Percentiles rank a stretch among this genome's conserved stretches.
Conservation (phyloP, 1,140 invertebrate genomes). For the Lordiphosa collinella region DNA sequence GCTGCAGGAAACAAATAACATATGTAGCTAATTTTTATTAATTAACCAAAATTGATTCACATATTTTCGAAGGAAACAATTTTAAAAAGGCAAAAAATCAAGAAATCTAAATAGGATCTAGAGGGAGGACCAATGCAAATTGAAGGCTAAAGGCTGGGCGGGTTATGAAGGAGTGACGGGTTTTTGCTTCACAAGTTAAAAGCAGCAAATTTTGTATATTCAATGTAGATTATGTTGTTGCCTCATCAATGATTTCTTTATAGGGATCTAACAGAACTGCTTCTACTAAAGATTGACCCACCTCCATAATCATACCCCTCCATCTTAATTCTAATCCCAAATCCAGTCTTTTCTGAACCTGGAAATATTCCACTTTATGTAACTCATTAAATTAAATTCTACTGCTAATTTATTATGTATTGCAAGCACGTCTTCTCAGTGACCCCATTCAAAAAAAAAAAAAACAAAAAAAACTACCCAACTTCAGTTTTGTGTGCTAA, state of each 20-base stretch:
- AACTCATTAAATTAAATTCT: slow-evolving; percentile 69
- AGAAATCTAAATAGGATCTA: background rate
- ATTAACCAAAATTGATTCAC: slow-evolving; percentile 68
- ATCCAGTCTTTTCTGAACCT: slow-evolving; percentile 52
- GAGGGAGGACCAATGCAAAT: background rate
- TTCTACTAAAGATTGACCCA: slow-evolving; percentile 10
- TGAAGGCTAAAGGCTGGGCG: no score
- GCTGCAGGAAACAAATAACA: slow-evolving; percentile 57
- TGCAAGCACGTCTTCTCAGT: slow-evolving; percentile 46
- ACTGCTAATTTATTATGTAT: slow-evolving; percentile 46
- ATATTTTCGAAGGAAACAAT: slow-evolving; percentile 11
- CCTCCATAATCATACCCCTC: background rate
- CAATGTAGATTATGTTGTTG: no score
- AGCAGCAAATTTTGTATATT: no score
- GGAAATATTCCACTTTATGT: slow-evolving; percentile 57
- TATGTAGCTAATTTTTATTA: slow-evolving; percentile 74
- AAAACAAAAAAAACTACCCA: slow-evolving; percentile 1
- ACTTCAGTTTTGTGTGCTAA: slow-evolving; percentile 59
- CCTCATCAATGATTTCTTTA: no score
- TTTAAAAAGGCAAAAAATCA: background rate
- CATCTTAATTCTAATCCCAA: slow-evolving; percentile 4
- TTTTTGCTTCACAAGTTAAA: no score
- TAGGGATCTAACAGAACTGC: no score
- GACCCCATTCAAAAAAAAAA: slow-evolving; percentile 21
- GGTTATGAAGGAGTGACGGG: background rate